A percentile compares a stretch with the other conserved stretches of the same genome.
phyloP scores from a whole-genome alignment of 1,140 invertebrate genomes.

The Aphaenogaster floridana region DNA sequence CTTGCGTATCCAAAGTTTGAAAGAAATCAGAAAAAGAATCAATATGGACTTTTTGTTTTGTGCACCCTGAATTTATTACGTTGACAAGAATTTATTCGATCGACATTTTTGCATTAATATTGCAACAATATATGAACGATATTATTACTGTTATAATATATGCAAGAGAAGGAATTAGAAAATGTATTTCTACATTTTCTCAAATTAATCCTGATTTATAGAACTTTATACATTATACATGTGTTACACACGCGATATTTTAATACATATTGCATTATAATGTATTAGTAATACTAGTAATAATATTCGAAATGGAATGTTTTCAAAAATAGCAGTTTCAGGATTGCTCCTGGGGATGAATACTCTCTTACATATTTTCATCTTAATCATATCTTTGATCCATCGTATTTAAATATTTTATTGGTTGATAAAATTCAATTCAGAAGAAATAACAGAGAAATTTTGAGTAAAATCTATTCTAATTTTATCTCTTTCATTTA shows the following conservation, averaged over 20 bases:
- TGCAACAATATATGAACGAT: background rate
- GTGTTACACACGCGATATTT: background rate
- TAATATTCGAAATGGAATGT: background rate
- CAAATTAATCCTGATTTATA: background rate
- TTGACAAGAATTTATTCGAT: slow-evolving; percentile 6
- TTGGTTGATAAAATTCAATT: slow-evolving; percentile 21
- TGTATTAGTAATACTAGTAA: background rate
- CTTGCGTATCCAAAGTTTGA: background rate
- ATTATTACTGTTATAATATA: background rate
- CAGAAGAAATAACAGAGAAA: background rate
- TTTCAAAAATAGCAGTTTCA: background rate
- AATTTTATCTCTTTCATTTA: slow-evolving; percentile 11
- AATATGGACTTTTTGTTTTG: background rate
- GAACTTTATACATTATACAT: background rate
- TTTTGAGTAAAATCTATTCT: background rate
- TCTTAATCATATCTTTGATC: slow-evolving; percentile 23
- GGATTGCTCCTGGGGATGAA: background rate
- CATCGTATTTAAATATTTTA: slow-evolving; percentile 27
- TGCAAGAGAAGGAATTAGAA: background rate
- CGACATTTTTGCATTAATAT: slow-evolving; percentile 16
- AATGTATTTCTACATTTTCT: background rate
- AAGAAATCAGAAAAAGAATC: background rate
- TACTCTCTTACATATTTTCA: slow-evolving; percentile 10
- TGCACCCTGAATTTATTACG: background rate
- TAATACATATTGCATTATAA: slow-evolving; percentile 7